phyloP scores from a whole-genome alignment of 2,888 invertebrate species.

The Drosophila mulleri region DNA sequence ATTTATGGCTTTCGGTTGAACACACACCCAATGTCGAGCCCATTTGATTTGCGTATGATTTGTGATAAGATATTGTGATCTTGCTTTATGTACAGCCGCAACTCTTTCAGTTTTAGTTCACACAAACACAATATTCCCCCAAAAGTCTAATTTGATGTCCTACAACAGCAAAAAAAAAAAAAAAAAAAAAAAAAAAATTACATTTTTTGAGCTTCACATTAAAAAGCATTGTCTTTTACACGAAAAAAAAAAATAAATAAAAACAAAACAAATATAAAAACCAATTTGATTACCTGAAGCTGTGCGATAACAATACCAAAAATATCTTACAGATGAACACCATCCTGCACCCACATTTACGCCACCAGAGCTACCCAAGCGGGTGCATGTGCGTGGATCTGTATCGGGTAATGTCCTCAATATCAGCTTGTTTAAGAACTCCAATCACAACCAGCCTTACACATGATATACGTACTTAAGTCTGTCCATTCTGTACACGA shows the following conservation, averaged over 20 bases:
- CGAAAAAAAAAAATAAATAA: conserved; percentile 24
- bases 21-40: conserved; percentile 18
- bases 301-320: conserved; percentile 86
- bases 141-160: conserved; percentile 43
- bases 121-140: conserved; percentile 50
- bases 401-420: conserved; percentile 83
- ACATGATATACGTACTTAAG: conserved; percentile 28
- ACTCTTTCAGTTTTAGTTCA: conserved; percentile 49
- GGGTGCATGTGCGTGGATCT: conserved; percentile 98
- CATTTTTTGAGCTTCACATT: conserved; percentile 60
- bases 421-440: conserved; percentile 45
- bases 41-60: conserved; percentile 56
- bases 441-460: conserved; percentile 27
- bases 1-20: conserved; percentile 38
- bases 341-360: conserved; percentile 99
- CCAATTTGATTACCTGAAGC: conserved; percentile 82
- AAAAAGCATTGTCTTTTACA: conserved; percentile 55
- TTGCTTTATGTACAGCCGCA: conserved; percentile 49
- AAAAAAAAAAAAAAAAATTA: conserved; percentile 30
- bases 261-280: conserved; percentile 39
- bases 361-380: conserved; percentile 99
- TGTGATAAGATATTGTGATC: conserved; percentile 29
- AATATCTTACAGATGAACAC: conserved; percentile 96
- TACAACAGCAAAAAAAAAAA: conserved; percentile 31
- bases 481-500: conserved; percentile 33